Evolutionary conservation across 1,140 invertebrate species (phyloP), one percentile per base, ranked within the genome.

Genomic region (silkworm (Bombyx mori)): DNA sequence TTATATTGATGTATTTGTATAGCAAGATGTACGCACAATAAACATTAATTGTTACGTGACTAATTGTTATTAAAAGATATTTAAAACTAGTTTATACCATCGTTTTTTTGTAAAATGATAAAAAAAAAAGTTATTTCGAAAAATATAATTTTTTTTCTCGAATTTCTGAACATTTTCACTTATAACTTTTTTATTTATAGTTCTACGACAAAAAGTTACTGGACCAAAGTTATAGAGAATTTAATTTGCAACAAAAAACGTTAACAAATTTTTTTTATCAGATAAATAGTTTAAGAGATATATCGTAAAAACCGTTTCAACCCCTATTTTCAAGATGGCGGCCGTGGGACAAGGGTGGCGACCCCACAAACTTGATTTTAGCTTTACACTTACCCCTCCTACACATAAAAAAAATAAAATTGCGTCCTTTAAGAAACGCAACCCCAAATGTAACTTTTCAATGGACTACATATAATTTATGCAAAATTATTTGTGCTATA

Each of bases 1-100:
- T 42, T 55, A 55, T 42, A 26, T 51, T 51, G 53, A 54, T 60
- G 7, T 60, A 60, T 55, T 55, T 60, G 58, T 60, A 60, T 51
- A 60, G 58, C 58, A 60, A 60, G 8, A 47, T 60, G 50, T 43
- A 18, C 35, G 54, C 54, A 60, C 51, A 42, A 53, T 52, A 35
- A 35, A 35, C 4, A 18, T 57, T 47, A 58, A 64, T 52, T 61
- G 52, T 57, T 44, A 59, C 26, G 26, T 35, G 26, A 35, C 26
- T 35, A 35, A 35, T 35, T 35, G 26, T 35, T 35, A 5, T 35
- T 2, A 35, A 5, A 5, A 35, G 26, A 1, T 35, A 35, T 35
- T 35, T 35, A 35, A 35, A 35, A 35, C 4, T 35, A 35, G 26
- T 35, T 35, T 35, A 35, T 5, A 35, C 4, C 26, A 35, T 52